Base-by-base conservation (phyloP, 2,113 vertebrate species). In the Scomber scombrus region DNA sequence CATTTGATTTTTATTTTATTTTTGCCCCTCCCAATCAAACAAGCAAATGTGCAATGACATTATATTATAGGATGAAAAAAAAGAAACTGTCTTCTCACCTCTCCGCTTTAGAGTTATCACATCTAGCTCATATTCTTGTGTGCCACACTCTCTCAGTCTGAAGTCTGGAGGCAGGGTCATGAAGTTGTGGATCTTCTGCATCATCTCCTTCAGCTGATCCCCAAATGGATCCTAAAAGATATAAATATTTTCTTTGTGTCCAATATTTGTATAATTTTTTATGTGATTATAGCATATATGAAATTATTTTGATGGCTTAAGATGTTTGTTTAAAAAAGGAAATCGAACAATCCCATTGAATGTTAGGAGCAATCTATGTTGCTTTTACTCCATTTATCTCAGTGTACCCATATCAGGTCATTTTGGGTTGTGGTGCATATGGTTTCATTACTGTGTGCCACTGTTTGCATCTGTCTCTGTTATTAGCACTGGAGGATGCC, bases 181-280 rank as follows among this genome's bases (percentile, higher is more conserved):
- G 83, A 87, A 89, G 46, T 66, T 84, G 0, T 98, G 97, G 82
- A 99, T 95, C 80, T 11, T 54, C 9, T 2, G 12, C 97, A 99
- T 99, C 87, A 97, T 78, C 68, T 46, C 12, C 90, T 96, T 97
- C 86, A 99, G 80, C 43, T 66, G 93, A 52, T 96, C 81, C 0
- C 95, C 96, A 81, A 99, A 98, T 0, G 97, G 97, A 89, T 99
- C 97, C 98, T 99, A 71, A 16, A 15, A 64, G 52, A 77, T 54
- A 51, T 26, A 61, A 60, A 46, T 3, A 15, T 4, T 11, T 3
- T 21, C 4, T 60, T 23, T 58, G 55, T 55, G 4, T 5, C 34
- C 19, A 49, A 14, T 5, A 1, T 15, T 12, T 21, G 3, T 2
- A 13, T 11, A 29, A 15, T n/a, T 26, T 8, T 4, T 55, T 26